A percentile compares a stretch with the other conserved stretches of the same genome.
These are phyloP conservation scores for Oreotrochilus melanogaster DNA, from an alignment of 2,113 vertebrate species.

Conservation along the genomic window DNA sequence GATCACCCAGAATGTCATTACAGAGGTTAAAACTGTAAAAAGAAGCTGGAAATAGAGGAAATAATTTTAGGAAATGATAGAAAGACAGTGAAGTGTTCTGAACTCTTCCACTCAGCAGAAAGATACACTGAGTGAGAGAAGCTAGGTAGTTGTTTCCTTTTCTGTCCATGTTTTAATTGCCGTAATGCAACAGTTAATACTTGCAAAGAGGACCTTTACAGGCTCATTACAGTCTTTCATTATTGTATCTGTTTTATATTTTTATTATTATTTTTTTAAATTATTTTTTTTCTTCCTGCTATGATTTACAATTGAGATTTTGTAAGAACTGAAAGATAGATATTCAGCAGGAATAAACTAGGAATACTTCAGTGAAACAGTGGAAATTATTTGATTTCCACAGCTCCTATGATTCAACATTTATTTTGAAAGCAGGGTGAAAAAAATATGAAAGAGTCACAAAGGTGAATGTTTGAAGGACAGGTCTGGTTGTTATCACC, in stretches of 20 bases:
- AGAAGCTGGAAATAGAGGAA: conserved; percentile 4
- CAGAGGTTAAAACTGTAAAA: conserved; percentile 65
- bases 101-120: background rate
- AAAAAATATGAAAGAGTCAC: background rate
- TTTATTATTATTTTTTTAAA: too few species aligned
- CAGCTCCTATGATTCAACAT: background rate
- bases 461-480: background rate
- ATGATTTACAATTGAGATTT: background rate
- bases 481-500: background rate
- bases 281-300: background rate
- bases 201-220: background rate
- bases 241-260: background rate
- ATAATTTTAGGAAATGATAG: background rate
- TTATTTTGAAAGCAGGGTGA: background rate
- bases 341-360: background rate
- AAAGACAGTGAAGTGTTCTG: background rate
- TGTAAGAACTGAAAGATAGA: background rate
- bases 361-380: background rate
- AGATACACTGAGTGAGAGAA: background rate
- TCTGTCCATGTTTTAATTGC: background rate
- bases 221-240: background rate
- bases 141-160: background rate
- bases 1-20: conserved; percentile 71
- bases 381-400: background rate
- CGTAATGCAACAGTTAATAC: background rate